Base-by-base conservation (phyloP, 2,888 invertebrate species). In the Shargacucullia verbasci region DNA sequence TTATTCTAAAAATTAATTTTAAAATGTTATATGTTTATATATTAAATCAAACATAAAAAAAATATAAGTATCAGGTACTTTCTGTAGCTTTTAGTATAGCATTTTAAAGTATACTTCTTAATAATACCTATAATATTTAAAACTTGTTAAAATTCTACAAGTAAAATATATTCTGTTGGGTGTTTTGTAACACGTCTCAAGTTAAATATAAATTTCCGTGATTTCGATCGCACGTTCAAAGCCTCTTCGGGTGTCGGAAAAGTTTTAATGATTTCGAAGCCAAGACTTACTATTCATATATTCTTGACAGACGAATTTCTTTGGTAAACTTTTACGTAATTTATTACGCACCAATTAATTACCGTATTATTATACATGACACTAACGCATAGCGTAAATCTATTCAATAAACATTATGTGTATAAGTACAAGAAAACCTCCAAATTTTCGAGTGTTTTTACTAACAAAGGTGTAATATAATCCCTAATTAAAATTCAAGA, bases 211-310 rank as follows among this genome's bases (percentile, higher is more conserved):
- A 65, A 67, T 73, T 66, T 57, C 66, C 57, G 52, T 56, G 57
- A 40, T 62, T 63, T 53, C 65, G 67, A 74, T 68, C 65, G 66
- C 52, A 70, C 68, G 66, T 73, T 77, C 72, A 73, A 77, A 77
- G 76, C 64, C 58, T 66, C 71, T 81, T 79, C 77, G 72, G 76
- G n/a, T 4, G 58, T 64, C 37, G 74, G 59, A 76, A 82, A 86
- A 86, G 76, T 87, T 86, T 85, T 86, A 86, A 87, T 85, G 83
- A 87, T 83, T 78, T 80, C 76, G 57, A 57, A 60, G 45, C 57
- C 56, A 60, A 58, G 41, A 56, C 66, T 61, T 66, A 61, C 64
- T 69, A 60, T 61, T 63, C 65, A 64, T 59, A 59, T 56, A 67
- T 68, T 59, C 73, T 54, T 54, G 44, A 44, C 47, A 56, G 55